These are phyloP conservation scores for Choreutis nemorana DNA, from an alignment of 2,888 invertebrate species.

Conservation along the genomic window DNA sequence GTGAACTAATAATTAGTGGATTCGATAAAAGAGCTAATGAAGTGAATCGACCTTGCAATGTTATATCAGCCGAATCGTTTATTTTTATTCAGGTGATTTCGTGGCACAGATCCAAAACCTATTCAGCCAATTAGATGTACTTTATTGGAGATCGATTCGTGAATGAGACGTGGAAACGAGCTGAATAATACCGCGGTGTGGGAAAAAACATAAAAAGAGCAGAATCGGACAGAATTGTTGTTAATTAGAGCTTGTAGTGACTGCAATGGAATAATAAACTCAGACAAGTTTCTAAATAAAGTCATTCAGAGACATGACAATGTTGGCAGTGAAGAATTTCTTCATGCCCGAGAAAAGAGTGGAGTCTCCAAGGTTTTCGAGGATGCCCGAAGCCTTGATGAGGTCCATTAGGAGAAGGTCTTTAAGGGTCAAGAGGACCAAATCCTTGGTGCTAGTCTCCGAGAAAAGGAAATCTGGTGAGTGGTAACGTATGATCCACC, in stretches of 20 bases:
- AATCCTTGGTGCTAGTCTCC: slow-evolving; percentile 74
- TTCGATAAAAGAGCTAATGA: too few species aligned
- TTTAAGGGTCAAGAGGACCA: slow-evolving; percentile 76
- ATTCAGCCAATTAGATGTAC: slow-evolving; percentile 7
- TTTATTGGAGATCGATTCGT: too few species aligned
- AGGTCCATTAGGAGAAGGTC: slow-evolving; percentile 76
- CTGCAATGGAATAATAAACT: slow-evolving; percentile 6
- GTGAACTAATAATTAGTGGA: too few species aligned
- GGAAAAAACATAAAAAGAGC: too few species aligned
- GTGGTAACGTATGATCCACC: slow-evolving; percentile 55
- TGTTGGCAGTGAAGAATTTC: slow-evolving; percentile 80
- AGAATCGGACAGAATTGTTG: too few species aligned
- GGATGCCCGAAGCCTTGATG: slow-evolving; percentile 78
- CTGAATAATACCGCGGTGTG: too few species aligned
- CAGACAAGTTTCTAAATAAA: too few species aligned
- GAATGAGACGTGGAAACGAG: too few species aligned
- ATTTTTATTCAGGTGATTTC: slow-evolving; percentile 2
- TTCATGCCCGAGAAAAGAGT: slow-evolving; percentile 72
- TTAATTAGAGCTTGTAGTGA: slow-evolving; percentile 1
- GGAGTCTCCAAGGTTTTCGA: slow-evolving; percentile 65
- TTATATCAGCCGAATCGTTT: too few species aligned
- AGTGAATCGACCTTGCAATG: too few species aligned
- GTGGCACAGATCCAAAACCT: slow-evolving; percentile 2
- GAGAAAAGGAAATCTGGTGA: slow-evolving; percentile 85
- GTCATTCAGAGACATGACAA: slow-evolving; percentile 38